phyloP scores from a whole-genome alignment of 1,140 invertebrate species.

The Ceratina australensis region DNA sequence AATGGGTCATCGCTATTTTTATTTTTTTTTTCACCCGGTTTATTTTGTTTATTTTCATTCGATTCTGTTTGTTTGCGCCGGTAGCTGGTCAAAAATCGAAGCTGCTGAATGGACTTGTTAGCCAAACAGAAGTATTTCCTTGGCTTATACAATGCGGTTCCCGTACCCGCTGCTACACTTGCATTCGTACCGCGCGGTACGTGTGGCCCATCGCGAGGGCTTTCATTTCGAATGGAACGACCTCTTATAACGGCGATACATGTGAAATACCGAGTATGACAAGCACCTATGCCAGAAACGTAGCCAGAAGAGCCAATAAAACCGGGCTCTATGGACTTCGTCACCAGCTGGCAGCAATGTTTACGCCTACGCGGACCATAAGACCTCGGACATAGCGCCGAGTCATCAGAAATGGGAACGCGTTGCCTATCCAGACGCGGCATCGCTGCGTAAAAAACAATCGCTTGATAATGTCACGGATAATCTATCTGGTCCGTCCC shows the following conservation, averaged over 20 bases:
- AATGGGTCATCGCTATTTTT: constrained; percentile 24
- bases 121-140: constrained; percentile 32
- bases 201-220: no score
- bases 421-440: no score
- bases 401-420: constrained; percentile 24
- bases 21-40: background rate
- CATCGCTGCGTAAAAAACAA: constrained; percentile 45
- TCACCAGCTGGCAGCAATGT: constrained; percentile 12
- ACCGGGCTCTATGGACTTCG: background rate
- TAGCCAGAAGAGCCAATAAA: constrained; percentile 5
- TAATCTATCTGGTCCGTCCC: constrained; percentile 58
- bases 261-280: background rate
- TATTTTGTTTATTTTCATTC: constrained; percentile 3
- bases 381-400: constrained; percentile 14
- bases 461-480: constrained; percentile 54
- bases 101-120: background rate
- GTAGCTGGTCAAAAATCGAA: constrained; percentile 8
- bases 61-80: background rate
- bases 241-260: background rate
- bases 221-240: background rate
- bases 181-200: background rate
- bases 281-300: background rate
- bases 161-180: background rate
- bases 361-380: constrained; percentile 32
- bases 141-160: background rate